phyloP scores from a whole-genome alignment of 2,888 invertebrate species.

The Drosophila kuntzei region DNA sequence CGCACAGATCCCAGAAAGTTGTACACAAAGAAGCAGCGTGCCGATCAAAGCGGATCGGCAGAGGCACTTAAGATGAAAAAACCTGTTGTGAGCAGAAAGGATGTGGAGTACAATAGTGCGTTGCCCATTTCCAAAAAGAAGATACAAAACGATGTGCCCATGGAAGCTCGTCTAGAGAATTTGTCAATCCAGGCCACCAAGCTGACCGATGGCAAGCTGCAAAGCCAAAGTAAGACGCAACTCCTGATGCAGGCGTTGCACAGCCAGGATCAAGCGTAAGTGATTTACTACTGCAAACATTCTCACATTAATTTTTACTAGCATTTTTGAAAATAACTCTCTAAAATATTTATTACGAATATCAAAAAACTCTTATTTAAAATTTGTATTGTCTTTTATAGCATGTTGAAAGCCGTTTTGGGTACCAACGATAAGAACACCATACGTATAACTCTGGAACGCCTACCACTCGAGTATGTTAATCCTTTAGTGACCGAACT shows the following conservation, averaged over 20 bases:
- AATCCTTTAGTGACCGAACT: constrained; percentile 91
- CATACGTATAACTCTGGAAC: constrained; percentile 90
- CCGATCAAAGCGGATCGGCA: constrained; percentile 43
- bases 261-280: constrained; percentile 91
- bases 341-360: no score
- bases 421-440: constrained; percentile 88
- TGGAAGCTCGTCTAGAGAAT: constrained; percentile 93
- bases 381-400: no score
- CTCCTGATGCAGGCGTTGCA: constrained; percentile 93
- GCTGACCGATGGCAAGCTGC: constrained; percentile 82
- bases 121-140: constrained; percentile 76
- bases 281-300: no score
- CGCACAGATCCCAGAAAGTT: constrained; percentile 83
- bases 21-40: constrained; percentile 58
- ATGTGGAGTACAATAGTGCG: constrained; percentile 81
- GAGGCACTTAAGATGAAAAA: constrained; percentile 73
- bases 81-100: constrained; percentile 70
- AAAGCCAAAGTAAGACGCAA: constrained; percentile 91
- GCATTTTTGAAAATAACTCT: no score
- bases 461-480: constrained; percentile 91
- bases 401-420: constrained; percentile 91
- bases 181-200: constrained; percentile 88
- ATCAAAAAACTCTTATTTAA: no score
- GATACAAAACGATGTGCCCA: constrained; percentile 86
- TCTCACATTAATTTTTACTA: no score